Base-by-base conservation (phyloP, 1,140 invertebrate species). In the Lasioglossum albipes region DNA sequence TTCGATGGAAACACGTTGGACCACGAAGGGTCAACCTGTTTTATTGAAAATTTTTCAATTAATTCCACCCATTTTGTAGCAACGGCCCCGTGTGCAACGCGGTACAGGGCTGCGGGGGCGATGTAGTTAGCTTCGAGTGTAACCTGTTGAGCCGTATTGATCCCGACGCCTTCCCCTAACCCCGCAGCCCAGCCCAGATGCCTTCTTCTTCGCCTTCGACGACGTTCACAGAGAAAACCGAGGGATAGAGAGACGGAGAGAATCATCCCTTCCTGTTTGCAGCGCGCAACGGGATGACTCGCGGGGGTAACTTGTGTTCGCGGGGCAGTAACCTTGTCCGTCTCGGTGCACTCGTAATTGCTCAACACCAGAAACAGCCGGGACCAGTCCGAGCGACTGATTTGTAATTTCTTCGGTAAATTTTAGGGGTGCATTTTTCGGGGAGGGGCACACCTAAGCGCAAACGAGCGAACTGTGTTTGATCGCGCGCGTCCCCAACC, bases 71-170 rank as follows among this genome's bases (percentile, higher is more conserved):
- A 36, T 36, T 36, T 36, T 36, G 36, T 36, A 4, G 5, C 5
- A 36, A 36, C 36, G 36, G 36, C 5, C 2, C 36, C 1, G 36
- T 36, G 36, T 36, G 36, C 36, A 36, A 36, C 36, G 36, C 61
- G 36, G 59, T 22, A 36, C 61, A 66, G 45, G 36, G 0, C 36
- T 18, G 77, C 64, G 75, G 69, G 75, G 80, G 54, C 49, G 65
- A 84, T 64, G 75, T 75, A 81, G 84, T 84, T 77, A 77, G 81
- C 83, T 74, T 75, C 80, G 75, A 83, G 74, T 81, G 70, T 89
- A 89, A 89, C 89, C 88, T 89, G 89, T 89, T 89, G 89, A 89
- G 83, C 72, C 81, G 88, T 89, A 52, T 75, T 65, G 68, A 61
- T 41, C 52, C 65, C 62, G 42, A 62, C 45, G 54, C 57, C 41